Evolutionary conservation across 2,113 vertebrate species (phyloP), one percentile per base, ranked within the genome.

Genomic region (Delphinus delphis): DNA sequence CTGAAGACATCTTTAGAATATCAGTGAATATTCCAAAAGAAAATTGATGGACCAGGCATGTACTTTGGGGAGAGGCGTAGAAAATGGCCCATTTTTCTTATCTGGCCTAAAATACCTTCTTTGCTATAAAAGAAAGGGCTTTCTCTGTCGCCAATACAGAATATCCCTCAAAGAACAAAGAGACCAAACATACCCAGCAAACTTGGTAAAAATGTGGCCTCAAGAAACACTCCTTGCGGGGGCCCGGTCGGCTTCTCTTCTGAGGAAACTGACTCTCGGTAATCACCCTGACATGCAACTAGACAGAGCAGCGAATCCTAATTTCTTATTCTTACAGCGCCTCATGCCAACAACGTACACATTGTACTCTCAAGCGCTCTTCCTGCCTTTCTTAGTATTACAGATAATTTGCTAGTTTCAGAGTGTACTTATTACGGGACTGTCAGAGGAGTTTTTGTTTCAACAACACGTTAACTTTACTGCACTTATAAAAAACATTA

Each of bases 401-500:
- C 98, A 99, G 99, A 99, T 99, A 99, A 99, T 99, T 99, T 99
- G 98, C 99, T 99, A 98, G 98, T 99, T 99, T 99, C 99, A 99
- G 98, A 99, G 98, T 99, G 98, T 99, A 99, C 98, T 99, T 99
- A 99, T 99, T 99, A 99, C 99, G 99, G 98, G 99, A 98, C 99
- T 99, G 98, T 99, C 99, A 99, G 99, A 99, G 98, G 99, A 99
- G 98, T 99, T 99, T 99, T 99, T 99, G 99, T 99, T 99, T 99
- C 99, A 99, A 99, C 99, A 99, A 99, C 99, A 99, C 98, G 99
- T 99, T 99, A 99, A 99, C 99, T 99, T 99, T 99, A 99, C 99
- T 99, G 99, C 99, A 99, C 99, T 99, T 99, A 99, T 99, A 99
- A 99, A 99, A 99, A 99, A 99, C 98, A 99, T 99, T 99, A 99